These are phyloP conservation scores for Cottus gobio DNA, from an alignment of 2,113 vertebrate species.

Conservation along the genomic window DNA sequence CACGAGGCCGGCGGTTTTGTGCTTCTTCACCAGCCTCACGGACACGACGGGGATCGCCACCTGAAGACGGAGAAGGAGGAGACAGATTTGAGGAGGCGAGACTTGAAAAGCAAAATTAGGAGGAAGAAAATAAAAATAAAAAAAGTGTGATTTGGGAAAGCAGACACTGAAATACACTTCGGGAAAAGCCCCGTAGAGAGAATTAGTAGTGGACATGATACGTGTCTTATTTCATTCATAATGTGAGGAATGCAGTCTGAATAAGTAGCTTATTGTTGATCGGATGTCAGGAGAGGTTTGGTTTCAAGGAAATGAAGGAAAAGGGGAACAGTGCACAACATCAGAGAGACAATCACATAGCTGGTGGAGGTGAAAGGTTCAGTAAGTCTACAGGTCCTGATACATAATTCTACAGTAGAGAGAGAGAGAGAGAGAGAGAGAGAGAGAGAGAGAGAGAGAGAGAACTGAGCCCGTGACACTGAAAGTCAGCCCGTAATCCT, in stretches of 20 bases:
- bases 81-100: not conserved
- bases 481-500: slow-evolving; percentile 19
- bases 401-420: not conserved
- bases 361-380: slow-evolving; percentile 24
- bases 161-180: not conserved
- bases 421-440: slow-evolving; percentile 5
- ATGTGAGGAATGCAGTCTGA: slow-evolving; percentile 70
- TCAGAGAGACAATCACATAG: slow-evolving; percentile 49
- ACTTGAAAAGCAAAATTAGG: not conserved
- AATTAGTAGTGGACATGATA: slow-evolving; percentile 25
- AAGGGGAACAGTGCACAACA: slow-evolving; percentile 47
- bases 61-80: slow-evolving; percentile 68
- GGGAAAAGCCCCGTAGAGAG: slow-evolving; percentile 4
- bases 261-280: slow-evolving; percentile 72
- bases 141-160: not conserved
- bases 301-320: slow-evolving; percentile 61
- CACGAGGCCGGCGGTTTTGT: slow-evolving; percentile 93
- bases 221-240: slow-evolving; percentile 60
- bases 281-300: slow-evolving; percentile 54
- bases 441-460: slow-evolving; percentile 10
- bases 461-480: not conserved
- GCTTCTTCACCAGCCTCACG: slow-evolving; percentile 93
- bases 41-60: slow-evolving; percentile 92
- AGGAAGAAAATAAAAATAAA: not conserved
- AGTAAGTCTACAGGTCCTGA: slow-evolving; percentile 5